Base-by-base conservation (phyloP, 92 coral and sea anemone species). In the Palythoa grandis region DNA sequence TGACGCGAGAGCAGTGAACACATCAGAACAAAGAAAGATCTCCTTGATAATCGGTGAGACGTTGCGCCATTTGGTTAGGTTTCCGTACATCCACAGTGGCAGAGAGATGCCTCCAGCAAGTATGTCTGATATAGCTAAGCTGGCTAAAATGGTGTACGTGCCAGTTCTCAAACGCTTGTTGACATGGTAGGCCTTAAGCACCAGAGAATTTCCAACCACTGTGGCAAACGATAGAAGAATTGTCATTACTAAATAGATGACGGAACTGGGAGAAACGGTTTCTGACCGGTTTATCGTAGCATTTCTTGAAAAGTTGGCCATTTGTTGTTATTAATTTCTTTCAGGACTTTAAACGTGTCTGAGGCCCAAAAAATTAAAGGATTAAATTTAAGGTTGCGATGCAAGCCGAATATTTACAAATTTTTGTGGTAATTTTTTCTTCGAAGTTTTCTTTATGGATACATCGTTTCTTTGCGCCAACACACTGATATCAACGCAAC, bases 1-100 rank as follows among this genome's bases (percentile, higher is more conserved):
- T 20, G 99, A 96, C n/a, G 97, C 99, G 14, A 94, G 74, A n/a
- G 95, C 99, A 56, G 92, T 95, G 87, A 96, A 92, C 39, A 96
- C 93, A 78, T 96, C 99, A 67, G 93, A 86, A 37, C 93, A 88
- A 29, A 85, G 89, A 83, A 83, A 94, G 87, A 95, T 85, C n/a
- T 84, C 74, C 24, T 2, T 29, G 3, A 88, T 38, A 5, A 52
- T 35, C 7, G 63, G 78, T 61, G 89, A 79, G 8, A 94, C 58
- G 0, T 87, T 9, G 12, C 11, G 5, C 95, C 95, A 92, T 14
- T 67, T 79, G n/a, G 39, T 68, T 3, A 91, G 63, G 17, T 86
- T 88, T 8, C 92, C 92, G 83, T 85, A 92, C 48, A 94, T 94
- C 90, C 98, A 86, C 0, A 94, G 70, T 10, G 98, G 98, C 58